These are phyloP conservation scores for Philantomba maxwellii DNA, from an alignment of 2,113 vertebrate species.

Conservation along the genomic window DNA sequence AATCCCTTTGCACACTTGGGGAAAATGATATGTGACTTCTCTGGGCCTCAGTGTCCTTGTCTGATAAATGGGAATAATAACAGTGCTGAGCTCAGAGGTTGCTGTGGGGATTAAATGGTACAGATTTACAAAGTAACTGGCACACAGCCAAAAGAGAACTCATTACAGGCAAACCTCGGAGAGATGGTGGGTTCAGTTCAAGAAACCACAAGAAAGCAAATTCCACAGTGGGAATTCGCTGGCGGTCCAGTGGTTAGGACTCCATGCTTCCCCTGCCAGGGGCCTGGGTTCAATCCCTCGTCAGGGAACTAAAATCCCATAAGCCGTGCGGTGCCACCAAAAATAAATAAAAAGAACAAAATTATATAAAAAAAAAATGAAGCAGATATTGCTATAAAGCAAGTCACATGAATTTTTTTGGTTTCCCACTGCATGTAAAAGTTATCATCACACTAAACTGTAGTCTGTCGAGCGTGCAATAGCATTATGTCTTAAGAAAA, in stretches of 20 bases:
- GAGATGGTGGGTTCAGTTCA: background rate
- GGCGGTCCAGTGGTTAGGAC: background rate
- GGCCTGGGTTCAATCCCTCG: background rate
- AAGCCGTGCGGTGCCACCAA: background rate
- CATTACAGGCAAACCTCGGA: background rate
- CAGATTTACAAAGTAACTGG: background rate
- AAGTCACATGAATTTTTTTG: background rate
- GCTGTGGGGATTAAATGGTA: rapidly evolving
- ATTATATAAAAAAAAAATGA: background rate
- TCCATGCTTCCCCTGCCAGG: background rate
- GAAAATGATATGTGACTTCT: background rate
- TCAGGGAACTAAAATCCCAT: background rate
- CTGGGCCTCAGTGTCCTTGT: background rate
- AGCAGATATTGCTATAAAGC: background rate
- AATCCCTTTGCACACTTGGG: background rate
- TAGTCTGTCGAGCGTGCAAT: background rate
- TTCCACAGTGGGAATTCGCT: background rate
- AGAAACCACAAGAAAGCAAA: background rate
- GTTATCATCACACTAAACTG: background rate
- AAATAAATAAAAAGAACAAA: background rate
- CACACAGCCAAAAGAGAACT: rapidly evolving
- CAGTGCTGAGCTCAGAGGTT: too few species aligned
- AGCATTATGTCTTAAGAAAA: background rate
- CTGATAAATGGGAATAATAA: background rate
- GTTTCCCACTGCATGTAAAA: background rate